A percentile compares a stretch with the other conserved stretches of the same genome.
phyloP scores from a whole-genome alignment of 2,797 vertebrate species.

The Tympanoctomys barrerae region DNA sequence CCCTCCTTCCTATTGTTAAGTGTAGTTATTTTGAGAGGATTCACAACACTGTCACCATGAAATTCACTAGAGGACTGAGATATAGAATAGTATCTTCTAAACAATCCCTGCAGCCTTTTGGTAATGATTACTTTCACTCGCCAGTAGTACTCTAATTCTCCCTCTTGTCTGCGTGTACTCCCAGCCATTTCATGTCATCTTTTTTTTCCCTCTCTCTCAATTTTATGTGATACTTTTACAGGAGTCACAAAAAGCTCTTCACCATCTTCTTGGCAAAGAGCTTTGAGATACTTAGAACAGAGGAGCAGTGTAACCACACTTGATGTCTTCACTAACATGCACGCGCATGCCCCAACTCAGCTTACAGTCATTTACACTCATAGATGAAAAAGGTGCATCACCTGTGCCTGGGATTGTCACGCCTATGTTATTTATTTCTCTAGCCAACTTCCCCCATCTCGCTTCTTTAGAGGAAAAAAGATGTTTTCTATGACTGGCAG shows the following conservation, averaged over 20 bases:
- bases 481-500: slow-evolving; percentile 60
- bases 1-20: background rate
- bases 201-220: background rate
- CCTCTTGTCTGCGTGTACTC: background rate
- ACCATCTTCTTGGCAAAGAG: slow-evolving; percentile 60
- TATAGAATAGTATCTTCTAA: background rate
- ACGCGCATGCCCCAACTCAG: slow-evolving; percentile 1
- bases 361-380: slow-evolving; percentile 33
- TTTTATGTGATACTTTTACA: slow-evolving; percentile 25
- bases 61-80: background rate
- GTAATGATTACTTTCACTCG: slow-evolving; percentile 26
- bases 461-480: slow-evolving; percentile 44
- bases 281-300: slow-evolving; percentile 47
- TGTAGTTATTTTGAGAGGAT: background rate
- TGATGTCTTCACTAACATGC: background rate
- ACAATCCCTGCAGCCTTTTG: background rate
- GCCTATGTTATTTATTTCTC: slow-evolving; percentile 49
- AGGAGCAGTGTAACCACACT: slow-evolving; percentile 33
- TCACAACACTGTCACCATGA: background rate
- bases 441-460: slow-evolving; percentile 55
- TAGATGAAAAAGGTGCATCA: slow-evolving; percentile 36
- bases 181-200: background rate
- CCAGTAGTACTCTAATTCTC: background rate
- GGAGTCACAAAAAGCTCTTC: slow-evolving; percentile 7
- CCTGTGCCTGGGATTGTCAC: background rate